Conservation (phyloP, 2,113 vertebrate genomes). For the Okapia johnstoni region DNA sequence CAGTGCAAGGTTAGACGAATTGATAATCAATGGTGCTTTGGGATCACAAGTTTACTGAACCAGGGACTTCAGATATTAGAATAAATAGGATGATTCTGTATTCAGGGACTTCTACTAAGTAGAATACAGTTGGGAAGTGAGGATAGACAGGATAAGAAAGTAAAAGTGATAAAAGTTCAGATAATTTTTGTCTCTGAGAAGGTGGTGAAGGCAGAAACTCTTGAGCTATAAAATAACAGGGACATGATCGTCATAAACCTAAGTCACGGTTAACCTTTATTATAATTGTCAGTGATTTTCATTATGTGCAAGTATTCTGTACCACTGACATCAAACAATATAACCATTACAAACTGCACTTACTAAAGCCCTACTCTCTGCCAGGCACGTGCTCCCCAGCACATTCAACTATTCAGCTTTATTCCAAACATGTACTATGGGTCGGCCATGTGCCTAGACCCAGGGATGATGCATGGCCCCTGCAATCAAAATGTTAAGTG, state of each 20-base stretch:
- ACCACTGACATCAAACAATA: background rate
- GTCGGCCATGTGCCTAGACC: background rate
- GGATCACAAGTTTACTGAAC: background rate
- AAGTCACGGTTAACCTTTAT: background rate
- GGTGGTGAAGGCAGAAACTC: background rate
- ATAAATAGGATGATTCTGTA: background rate
- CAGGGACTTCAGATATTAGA: background rate
- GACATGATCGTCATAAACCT: background rate
- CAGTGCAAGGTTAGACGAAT: background rate
- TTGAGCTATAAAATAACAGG: background rate
- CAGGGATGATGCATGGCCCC: accelerated
- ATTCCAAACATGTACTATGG: background rate
- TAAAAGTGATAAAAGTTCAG: background rate
- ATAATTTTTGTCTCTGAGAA: background rate
- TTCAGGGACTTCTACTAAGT: background rate
- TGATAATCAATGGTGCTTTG: background rate
- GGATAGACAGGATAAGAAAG: background rate
- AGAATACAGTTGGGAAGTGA: background rate
- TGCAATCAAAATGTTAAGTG: background rate
- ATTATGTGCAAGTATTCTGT: background rate
- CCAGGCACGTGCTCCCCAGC: background rate
- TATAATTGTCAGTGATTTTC: background rate
- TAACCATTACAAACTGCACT: background rate
- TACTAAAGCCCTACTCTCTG: background rate
- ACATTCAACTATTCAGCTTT: background rate